Evolutionary conservation across 1,140 invertebrate genomes (phyloP), one percentile per base, ranked within the genome.

Genomic region (Diachasmimorpha longicaudata): DNA sequence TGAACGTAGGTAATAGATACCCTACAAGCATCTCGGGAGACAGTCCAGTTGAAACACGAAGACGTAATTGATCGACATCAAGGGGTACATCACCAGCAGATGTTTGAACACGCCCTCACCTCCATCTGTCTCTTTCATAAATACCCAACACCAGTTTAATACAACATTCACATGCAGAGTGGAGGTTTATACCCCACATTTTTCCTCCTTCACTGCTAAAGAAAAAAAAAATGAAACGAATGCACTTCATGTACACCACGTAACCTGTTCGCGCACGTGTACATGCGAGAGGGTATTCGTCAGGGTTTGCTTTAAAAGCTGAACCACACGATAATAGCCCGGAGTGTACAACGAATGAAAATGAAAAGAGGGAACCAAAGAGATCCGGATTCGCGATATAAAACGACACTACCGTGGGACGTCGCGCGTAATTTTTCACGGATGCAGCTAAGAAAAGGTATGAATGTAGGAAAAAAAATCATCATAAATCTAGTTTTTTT

Each of bases 71-170:
- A 84, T 84, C 82, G 82, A 84, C 79, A 82, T 80, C 75, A 82
- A 82, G 77, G 81, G 82, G 79, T 80, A 83, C 82, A 83, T 84
- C 81, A 83, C 81, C 10, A 80, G 79, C 82, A 84, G 82, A 84
- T 84, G 82, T 83, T 84, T 74, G 79, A 81, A 82, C 77, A 81
- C 81, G 77, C 79, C 81, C 81, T 81, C 81, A 78, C 81, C 77
- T 82, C 80, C 80, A 83, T 82, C 80, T 81, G 78, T 82, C 79
- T 82, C 80, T 78, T 81, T 82, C 79, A 81, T 80, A 78, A 80
- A 79, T 76, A 68, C 13, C 36, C 66, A 68, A 68, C 36, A 68
- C 66, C 25, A 37, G 36, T 39, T 39, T 39, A 68, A 39, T 63
- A 9, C 58, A 63, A 14, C 23, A 63, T 63, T 63, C 58, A 63